Percentiles rank a stretch among this genome's conserved stretches.
Evolutionary conservation across 2,113 vertebrate species (phyloP).

Genomic region (Felis catus): F.catus_Fca126_mat1.0 CM031419.1:56250501-56251000

Average conservation of each 20-base stretch:
- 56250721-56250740: neutral
- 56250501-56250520: constrained; percentile 27
- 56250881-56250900: constrained; percentile 66
- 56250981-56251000: neutral
- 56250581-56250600: neutral
- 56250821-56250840: neutral
- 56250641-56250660: constrained; percentile 5
- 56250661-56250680: neutral
- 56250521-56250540: constrained; percentile 25
- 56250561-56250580: neutral
- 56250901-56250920: constrained; percentile 43
- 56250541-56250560: constrained; percentile 65
- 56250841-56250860: constrained; percentile 24
- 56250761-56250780: neutral
- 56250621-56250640: constrained; percentile 41
- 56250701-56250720: neutral
- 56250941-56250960: constrained; percentile 40
- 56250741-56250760: constrained; percentile 16
- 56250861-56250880: neutral
- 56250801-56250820: neutral
- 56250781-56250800: neutral
- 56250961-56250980: neutral
- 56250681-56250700: constrained; percentile 2
- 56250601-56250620: constrained; percentile 33
- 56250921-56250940: constrained; percentile 53